phyloP scores from a whole-genome alignment of 2,888 invertebrate species.

The Nematopogon swammerdamellus region DNA sequence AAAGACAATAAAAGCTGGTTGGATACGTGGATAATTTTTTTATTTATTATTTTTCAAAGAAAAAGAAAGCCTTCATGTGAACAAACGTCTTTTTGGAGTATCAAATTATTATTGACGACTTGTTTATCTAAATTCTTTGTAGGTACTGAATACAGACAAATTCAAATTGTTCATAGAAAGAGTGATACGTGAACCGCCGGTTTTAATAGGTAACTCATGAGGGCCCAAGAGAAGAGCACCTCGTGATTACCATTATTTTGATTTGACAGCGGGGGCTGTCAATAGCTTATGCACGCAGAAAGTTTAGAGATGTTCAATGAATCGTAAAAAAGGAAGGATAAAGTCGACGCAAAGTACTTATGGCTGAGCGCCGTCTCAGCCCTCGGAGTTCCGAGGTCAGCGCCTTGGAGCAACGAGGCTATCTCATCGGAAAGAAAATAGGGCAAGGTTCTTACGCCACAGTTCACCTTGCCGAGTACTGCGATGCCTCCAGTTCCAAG shows the following conservation, averaged over 20 bases:
- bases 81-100: slow-evolving; percentile 49
- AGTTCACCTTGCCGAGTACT: slow-evolving; percentile 81
- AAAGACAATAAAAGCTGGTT: no score
- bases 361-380: slow-evolving; percentile 71
- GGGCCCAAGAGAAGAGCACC: neutral
- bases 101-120: slow-evolving; percentile 45
- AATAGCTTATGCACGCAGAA: slow-evolving; percentile 40
- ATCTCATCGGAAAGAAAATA: slow-evolving; percentile 80
- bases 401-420: slow-evolving; percentile 81
- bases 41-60: slow-evolving; percentile 44
- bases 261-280: slow-evolving; percentile 38
- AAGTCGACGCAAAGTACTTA: slow-evolving; percentile 51
- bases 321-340: slow-evolving; percentile 55
- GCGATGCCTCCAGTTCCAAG: slow-evolving; percentile 67
- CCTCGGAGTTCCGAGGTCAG: slow-evolving; percentile 81
- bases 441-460: slow-evolving; percentile 91
- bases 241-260: neutral
- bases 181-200: neutral
- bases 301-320: slow-evolving; percentile 54
- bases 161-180: slow-evolving; percentile 16
- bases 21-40: no score
- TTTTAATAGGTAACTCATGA: neutral
- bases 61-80: slow-evolving; percentile 42
- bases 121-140: slow-evolving; percentile 57
- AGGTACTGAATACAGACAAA: slow-evolving; percentile 48